A percentile compares a stretch with the other conserved stretches of the same genome.
Conservation (phyloP, 92 coral and sea anemone species). For the Galaxea fascicularis region DNA sequence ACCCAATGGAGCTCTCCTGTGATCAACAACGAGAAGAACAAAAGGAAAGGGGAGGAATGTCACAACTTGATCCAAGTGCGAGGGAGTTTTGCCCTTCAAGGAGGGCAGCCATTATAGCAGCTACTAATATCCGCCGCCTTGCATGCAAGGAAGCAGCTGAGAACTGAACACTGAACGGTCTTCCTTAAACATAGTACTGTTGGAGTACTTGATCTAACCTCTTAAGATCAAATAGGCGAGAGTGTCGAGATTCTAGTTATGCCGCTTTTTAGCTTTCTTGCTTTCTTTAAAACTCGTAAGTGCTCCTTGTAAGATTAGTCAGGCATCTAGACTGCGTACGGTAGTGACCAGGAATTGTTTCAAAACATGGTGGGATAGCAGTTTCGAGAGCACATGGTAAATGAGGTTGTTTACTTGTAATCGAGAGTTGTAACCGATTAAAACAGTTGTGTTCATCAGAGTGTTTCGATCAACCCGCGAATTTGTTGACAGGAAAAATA, state of each 20-base stretch:
- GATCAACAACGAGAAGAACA: background rate
- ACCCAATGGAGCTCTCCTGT: conserved; percentile 53
- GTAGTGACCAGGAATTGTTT: background rate
- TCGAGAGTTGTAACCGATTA: background rate
- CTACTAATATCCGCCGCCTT: conserved; percentile 32
- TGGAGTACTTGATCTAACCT: conserved; percentile 44
- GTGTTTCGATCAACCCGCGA: background rate
- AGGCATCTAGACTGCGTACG: background rate
- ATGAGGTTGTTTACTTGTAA: background rate
- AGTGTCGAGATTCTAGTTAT: conserved; percentile 2
- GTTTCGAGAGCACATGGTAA: background rate
- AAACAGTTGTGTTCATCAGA: background rate
- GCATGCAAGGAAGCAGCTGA: conserved; percentile 28
- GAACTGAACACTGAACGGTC: background rate
- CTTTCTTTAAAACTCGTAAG: background rate
- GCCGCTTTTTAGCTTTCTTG: background rate
- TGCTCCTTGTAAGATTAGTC: background rate
- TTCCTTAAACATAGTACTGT: background rate
- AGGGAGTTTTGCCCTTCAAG: conserved; percentile 43
- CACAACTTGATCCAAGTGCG: conserved; percentile 33
- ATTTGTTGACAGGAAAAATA: no score
- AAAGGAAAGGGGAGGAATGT: conserved; percentile 8
- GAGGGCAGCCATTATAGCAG: conserved; percentile 48
- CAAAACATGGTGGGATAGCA: background rate
- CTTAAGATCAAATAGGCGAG: conserved; percentile 59